Evolutionary conservation across 2,888 invertebrate species (phyloP), one percentile per base, ranked within the genome.

Genomic region (Campoplex nolae): DNA sequence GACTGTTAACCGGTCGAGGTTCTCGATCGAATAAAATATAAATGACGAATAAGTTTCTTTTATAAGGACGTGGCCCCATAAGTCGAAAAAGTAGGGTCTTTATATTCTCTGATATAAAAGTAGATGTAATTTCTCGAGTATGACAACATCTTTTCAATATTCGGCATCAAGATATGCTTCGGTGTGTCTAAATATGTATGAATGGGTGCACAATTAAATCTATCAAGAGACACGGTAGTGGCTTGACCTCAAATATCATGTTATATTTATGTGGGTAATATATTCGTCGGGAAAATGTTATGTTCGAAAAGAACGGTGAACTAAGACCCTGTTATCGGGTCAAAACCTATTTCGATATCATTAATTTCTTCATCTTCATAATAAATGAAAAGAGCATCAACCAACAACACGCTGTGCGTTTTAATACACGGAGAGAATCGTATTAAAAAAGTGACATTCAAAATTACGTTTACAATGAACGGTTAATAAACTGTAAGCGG

Each of bases 261-360:
- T 51, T 51, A 7, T 23, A 42, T n/a, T 23, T 42, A 23, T n/a
- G 9, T 4, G 9, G 9, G n/a, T 68, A 11, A 42, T n/a, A 4
- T 6, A 23, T 42, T n/a, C 42, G 11, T 11, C 11, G 9, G 9
- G 11, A 1, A 18, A 18, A 11, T 16, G 9, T 23, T 68, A 11
- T 0, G 42, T 68, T 4, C n/a, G 42, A 42, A 23, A 42, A 11
- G 9, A 45, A 23, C 68, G 42, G 42, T n/a, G 68, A 68, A 42
- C 68, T 45, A 68, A 42, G 68, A 68, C 42, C 68, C 68, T 3
- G 42, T 23, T 68, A 68, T 68, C n/a, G 42, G 35, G n/a, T 23
- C 3, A 45, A 45, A 45, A 45, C 3, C 38, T 38, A 38, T 38
- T 38, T 38, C 42, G 7, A 42, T 9, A 7, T 42, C 8, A 42